Evolutionary conservation across 2,888 invertebrate genomes (phyloP).

Genomic region (Lasioglossum figueresi): DNA sequence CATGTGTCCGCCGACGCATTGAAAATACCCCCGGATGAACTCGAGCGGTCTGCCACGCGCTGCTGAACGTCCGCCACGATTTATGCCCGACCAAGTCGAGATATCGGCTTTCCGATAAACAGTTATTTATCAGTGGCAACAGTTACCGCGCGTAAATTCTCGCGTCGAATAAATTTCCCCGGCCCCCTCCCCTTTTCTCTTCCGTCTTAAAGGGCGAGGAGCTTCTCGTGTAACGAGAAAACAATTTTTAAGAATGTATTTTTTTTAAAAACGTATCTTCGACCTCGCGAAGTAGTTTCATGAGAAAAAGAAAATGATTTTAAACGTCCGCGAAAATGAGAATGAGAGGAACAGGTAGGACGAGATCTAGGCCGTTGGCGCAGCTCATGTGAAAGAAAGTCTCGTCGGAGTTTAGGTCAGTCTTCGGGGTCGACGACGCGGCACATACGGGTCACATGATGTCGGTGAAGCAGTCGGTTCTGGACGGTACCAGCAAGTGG

Average conservation of each 20-base stretch:
- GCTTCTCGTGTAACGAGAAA: no score
- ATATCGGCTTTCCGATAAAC: slow-evolving; percentile 43
- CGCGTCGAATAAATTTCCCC: not conserved
- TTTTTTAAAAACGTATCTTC: no score
- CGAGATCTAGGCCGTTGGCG: slow-evolving; percentile 71
- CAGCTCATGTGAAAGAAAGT: slow-evolving; percentile 78
- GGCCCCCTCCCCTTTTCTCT: not conserved
- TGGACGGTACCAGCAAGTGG: slow-evolving; percentile 99
- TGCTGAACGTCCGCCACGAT: slow-evolving; percentile 22
- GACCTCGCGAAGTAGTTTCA: no score
- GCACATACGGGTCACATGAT: slow-evolving; percentile 98
- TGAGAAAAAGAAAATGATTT: no score
- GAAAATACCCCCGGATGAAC: slow-evolving; percentile 63
- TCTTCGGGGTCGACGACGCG: slow-evolving; percentile 97
- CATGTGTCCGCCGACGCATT: slow-evolving; percentile 37
- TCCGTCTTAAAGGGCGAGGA: not conserved
- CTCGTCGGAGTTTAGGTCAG: slow-evolving; percentile 90
- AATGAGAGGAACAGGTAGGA: slow-evolving; percentile 56
- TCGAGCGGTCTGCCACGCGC: slow-evolving; percentile 16
- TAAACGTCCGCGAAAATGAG: no score
- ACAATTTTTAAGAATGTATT: not conserved
- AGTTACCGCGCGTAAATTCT: slow-evolving; percentile 6
- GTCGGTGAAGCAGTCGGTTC: slow-evolving; percentile 98
- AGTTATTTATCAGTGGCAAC: slow-evolving; percentile 28
- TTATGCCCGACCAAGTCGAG: slow-evolving; percentile 22